These are phyloP conservation scores for Malurus alboscapulatus DNA, from an alignment of 2,113 vertebrate genomes.

Conservation along the genomic window DNA sequence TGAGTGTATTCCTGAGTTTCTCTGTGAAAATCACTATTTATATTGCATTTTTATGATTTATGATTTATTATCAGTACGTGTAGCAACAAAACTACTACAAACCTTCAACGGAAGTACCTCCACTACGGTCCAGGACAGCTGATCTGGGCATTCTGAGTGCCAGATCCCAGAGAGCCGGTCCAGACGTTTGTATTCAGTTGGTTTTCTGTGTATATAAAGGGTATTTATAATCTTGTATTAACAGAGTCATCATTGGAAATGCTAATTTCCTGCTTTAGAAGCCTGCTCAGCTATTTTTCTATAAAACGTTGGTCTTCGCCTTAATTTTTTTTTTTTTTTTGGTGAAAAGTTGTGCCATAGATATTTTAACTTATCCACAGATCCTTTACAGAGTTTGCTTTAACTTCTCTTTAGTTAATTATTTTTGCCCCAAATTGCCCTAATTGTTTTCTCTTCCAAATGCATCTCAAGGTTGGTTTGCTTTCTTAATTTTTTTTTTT, in stretches of 20 bases:
- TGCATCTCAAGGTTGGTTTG: background rate
- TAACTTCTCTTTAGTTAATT: background rate
- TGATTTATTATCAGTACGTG: background rate
- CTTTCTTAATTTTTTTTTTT: background rate
- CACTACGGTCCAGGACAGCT: background rate
- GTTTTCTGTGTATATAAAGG: conserved; percentile 56
- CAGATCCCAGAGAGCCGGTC: background rate
- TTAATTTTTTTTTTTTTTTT: conserved; percentile 42
- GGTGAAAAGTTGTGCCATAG: conserved; percentile 57
- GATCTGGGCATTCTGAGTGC: conserved; percentile 19
- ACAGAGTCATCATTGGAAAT: conserved; percentile 49
- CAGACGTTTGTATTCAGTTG: conserved; percentile 12
- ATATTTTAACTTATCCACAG: conserved; percentile 41
- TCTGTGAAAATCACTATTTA: conserved; percentile 42
- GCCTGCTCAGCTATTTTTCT: conserved; percentile 66
- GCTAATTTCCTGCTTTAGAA: conserved; percentile 61
- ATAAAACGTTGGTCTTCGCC: conserved; percentile 54
- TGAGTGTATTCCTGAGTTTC: conserved; percentile 4
- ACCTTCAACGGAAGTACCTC: conserved; percentile 64
- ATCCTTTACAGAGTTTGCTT: conserved; percentile 31
- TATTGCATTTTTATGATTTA: conserved; percentile 39
- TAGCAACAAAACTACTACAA: conserved; percentile 56
- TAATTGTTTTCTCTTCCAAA: background rate
- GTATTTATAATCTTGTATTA: conserved; percentile 68
- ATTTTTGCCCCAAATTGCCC: background rate